Conservation (phyloP, 2,888 invertebrate genomes). For the Brachynemurus nebulosus region DNA sequence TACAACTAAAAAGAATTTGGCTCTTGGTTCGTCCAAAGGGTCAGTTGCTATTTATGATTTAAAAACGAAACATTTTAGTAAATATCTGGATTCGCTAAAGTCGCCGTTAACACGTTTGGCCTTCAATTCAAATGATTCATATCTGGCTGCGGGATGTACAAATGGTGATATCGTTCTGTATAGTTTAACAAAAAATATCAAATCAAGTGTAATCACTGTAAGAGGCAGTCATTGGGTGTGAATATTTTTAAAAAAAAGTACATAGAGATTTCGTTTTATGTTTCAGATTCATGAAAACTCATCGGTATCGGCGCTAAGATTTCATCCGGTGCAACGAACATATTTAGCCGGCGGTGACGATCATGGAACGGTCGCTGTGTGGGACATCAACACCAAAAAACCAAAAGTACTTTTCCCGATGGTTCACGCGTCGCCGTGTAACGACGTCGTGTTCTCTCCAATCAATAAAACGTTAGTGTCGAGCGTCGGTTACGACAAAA, state of each 20-base stretch:
- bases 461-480: conserved; percentile 40
- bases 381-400: conserved; percentile 35
- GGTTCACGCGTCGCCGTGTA: conserved; percentile 42
- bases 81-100: conserved; percentile 13
- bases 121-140: conserved; percentile 36
- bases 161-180: conserved; percentile 38
- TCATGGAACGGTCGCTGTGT: conserved; percentile 35
- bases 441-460: conserved; percentile 40
- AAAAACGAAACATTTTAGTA: conserved; percentile 5
- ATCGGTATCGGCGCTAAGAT: neutral
- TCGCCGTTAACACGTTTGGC: conserved; percentile 33
- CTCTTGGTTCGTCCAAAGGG: conserved; percentile 9
- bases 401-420: conserved; percentile 36
- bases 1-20: conserved; percentile 26
- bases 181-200: conserved; percentile 35
- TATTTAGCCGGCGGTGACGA: conserved; percentile 29
- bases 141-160: conserved; percentile 34
- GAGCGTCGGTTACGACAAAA: conserved; percentile 41
- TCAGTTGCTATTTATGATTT: conserved; percentile 6
- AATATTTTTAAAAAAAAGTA: neutral
- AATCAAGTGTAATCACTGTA: neutral
- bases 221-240: too few relatives aligned
- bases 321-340: neutral
- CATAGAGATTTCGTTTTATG: neutral
- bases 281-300: neutral